Conservation (phyloP, 1,140 invertebrate species). For the Macrostomum lignano region DNA sequence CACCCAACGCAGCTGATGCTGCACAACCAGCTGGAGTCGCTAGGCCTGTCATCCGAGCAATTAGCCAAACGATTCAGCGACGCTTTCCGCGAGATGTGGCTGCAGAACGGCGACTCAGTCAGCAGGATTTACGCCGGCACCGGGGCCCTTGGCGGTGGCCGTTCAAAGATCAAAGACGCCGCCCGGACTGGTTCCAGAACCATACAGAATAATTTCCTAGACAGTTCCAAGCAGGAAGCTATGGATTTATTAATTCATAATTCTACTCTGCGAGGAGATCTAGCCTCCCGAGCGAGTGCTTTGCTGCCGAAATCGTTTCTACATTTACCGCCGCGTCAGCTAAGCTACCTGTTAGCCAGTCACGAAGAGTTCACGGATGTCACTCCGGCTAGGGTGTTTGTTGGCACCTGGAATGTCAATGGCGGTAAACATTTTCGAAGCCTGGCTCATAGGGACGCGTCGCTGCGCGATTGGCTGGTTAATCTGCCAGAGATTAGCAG, state of each 20-base stretch:
- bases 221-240: constrained; percentile 89
- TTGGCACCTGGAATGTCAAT: constrained; percentile 96
- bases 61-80: too few species aligned
- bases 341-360: constrained; percentile 24
- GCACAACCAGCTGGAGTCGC: too few species aligned
- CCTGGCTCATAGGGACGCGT: constrained; percentile 68
- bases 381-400: constrained; percentile 43
- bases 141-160: constrained; percentile 59
- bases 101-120: constrained; percentile 91
- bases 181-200: constrained; percentile 80
- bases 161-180: constrained; percentile 47
- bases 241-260: constrained; percentile 33
- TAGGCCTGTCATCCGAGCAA: too few species aligned
- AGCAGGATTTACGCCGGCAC: constrained; percentile 98
- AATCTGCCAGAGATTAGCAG: constrained; percentile 31
- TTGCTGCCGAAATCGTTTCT: background rate
- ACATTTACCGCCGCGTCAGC: background rate
- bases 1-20: too few species aligned
- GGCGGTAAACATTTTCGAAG: constrained; percentile 91
- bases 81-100: too few species aligned
- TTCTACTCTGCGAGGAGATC: constrained; percentile 4
- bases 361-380: constrained; percentile 50
- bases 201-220: constrained; percentile 90
- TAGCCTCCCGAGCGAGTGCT: background rate
- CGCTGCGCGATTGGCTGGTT: constrained; percentile 69